Evolutionary conservation across 2,797 vertebrate genomes (phyloP), one percentile per base, ranked within the genome.

Genomic region (Coilia nasus): DNA sequence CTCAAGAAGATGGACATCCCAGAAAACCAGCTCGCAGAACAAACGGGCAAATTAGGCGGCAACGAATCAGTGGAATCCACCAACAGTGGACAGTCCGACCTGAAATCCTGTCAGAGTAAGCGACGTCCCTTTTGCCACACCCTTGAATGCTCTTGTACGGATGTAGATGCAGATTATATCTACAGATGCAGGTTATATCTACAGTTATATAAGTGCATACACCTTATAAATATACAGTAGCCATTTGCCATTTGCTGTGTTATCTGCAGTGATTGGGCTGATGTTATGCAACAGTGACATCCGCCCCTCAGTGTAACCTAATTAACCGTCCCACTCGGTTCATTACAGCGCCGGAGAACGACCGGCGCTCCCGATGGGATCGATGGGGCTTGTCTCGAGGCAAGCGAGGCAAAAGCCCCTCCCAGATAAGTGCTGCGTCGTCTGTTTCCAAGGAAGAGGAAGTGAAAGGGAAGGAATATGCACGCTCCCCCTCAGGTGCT

Each of bases 51-150:
- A 0, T 90, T 93, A 0, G 94, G 95, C 0, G 98, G 97, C 0
- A 97, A 96, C 0, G 98, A 98, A 81, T 98, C 98, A 0, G 87
- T 98, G 19, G 96, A 96, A 35, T 99, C 97, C 0, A 93, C 96
- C 35, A 92, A 94, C 17, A 98, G 97, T 84, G 85, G 91, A 41
- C 94, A 93, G 4, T 97, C 97, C 0, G 95, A 41, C 31, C 15
- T 96, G 82, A 93, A 94, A 84, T 86, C 91, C 56, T 86, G 84
- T 56, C 91, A 87, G 85, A 91, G 93, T 92, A 89, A 83, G 91
- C 17, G 31, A 1, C 5, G 31, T 28, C 3, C 12, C 31, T 75
- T 75, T 35, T 31, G 15, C 17, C 25, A 3, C 11, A 71, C 3
- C 25, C 35, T 75, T 41, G 17, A 44, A 41, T 44, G 35, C 31